These are phyloP conservation scores for Nebria ingens DNA, from an alignment of 1,140 invertebrate species.

Conservation along the genomic window DNA sequence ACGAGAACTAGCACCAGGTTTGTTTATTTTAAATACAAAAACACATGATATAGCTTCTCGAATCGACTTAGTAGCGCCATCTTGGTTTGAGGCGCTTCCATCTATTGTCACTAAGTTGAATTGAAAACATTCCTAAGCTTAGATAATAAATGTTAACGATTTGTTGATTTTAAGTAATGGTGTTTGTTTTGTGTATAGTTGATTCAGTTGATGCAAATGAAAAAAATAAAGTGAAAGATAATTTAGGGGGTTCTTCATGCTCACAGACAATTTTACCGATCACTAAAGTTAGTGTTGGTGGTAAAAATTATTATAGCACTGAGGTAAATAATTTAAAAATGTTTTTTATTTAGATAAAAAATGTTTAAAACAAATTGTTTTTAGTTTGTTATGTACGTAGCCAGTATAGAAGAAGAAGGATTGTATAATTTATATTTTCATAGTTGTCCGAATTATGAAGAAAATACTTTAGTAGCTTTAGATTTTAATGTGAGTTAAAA, in stretches of 20 bases:
- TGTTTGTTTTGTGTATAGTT: too few species aligned
- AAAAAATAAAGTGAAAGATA: not conserved
- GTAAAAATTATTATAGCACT: slow-evolving; percentile 32
- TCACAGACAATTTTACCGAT: slow-evolving; percentile 30
- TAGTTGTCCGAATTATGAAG: slow-evolving; percentile 69
- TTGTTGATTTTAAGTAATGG: too few species aligned
- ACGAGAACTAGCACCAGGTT: not conserved
- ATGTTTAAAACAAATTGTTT: slow-evolving; percentile 28
- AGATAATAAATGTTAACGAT: too few species aligned
- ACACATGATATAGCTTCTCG: too few species aligned
- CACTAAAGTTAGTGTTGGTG: slow-evolving; percentile 24
- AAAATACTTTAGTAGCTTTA: slow-evolving; percentile 24
- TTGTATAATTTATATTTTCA: slow-evolving; percentile 94
- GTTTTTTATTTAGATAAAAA: slow-evolving; percentile 6
- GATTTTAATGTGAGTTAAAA: slow-evolving; percentile 35
- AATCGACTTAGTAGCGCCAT: too few species aligned
- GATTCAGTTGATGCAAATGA: too few species aligned
- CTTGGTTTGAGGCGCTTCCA: too few species aligned
- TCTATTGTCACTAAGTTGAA: not conserved
- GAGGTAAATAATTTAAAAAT: not conserved
- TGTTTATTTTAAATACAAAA: not conserved
- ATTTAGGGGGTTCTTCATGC: slow-evolving; percentile 21
- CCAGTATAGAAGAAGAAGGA: slow-evolving; percentile 70
- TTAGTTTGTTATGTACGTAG: slow-evolving; percentile 76
- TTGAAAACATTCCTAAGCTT: slow-evolving; percentile 21